These are phyloP conservation scores for Dasyornis broadbenti DNA, from an alignment of 2,113 vertebrate genomes.

Conservation along the genomic window DNA sequence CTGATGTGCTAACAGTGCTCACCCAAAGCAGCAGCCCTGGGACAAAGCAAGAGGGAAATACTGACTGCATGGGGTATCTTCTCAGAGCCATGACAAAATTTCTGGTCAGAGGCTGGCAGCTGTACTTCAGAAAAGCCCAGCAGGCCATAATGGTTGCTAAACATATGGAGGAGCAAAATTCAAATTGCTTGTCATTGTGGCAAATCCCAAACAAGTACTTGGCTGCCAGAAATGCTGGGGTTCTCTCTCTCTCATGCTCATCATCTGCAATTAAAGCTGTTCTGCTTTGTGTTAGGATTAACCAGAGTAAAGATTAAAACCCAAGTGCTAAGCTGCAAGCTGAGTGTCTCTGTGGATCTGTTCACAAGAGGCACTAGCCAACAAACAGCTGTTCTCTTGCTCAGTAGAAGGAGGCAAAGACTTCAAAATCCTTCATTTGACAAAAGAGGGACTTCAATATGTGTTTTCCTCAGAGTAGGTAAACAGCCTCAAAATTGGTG, in stretches of 20 bases:
- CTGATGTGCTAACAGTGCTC: rapidly evolving
- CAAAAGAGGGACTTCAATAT: not conserved
- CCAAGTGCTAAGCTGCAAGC: not conserved
- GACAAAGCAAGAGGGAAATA: not conserved
- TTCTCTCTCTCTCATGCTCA: not conserved
- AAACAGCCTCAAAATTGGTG: not conserved
- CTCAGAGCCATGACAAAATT: not conserved
- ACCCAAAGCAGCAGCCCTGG: not conserved
- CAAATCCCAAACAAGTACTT: not conserved
- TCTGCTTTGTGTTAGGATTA: conserved; percentile 24
- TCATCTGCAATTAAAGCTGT: not conserved
- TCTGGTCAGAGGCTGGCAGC: not conserved
- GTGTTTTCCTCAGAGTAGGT: not conserved
- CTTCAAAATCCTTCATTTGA: not conserved
- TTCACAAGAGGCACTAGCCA: not conserved
- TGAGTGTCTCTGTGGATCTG: not conserved
- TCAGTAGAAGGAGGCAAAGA: not conserved
- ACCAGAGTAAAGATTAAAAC: not conserved
- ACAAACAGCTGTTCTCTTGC: not conserved
- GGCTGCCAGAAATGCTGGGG: not conserved
- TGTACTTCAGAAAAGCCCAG: not conserved
- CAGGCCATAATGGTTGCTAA: not conserved
- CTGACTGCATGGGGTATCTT: not conserved
- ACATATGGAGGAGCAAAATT: not conserved
- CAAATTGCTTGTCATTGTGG: not conserved